phyloP scores from a whole-genome alignment of 2,888 invertebrate genomes.

The Anorthoa munda region DNA sequence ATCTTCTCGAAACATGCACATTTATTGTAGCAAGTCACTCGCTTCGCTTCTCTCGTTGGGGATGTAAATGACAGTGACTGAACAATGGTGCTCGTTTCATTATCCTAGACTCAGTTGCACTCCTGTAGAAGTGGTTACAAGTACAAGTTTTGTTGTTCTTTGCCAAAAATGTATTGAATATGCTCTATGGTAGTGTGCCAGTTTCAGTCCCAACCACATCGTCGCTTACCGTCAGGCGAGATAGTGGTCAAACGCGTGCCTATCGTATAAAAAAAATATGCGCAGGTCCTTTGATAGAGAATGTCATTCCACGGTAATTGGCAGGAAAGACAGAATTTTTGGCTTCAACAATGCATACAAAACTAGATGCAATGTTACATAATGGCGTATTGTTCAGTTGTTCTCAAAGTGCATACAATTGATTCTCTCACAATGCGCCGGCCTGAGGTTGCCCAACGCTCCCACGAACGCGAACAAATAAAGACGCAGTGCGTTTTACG shows the following conservation, averaged over 20 bases:
- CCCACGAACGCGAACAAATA: conserved; percentile 42
- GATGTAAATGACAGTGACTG: conserved; percentile 27
- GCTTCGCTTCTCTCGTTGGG: background rate
- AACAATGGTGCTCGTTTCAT: conserved; percentile 22
- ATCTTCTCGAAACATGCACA: background rate
- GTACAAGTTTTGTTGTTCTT: background rate
- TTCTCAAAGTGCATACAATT: conserved; percentile 60
- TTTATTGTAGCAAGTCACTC: background rate
- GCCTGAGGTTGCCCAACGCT: conserved; percentile 37
- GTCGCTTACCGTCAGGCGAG: too few relatives aligned
- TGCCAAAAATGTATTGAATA: background rate
- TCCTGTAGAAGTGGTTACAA: background rate
- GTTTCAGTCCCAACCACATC: too few relatives aligned
- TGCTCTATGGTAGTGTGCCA: background rate
- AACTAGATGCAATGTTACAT: conserved; percentile 35
- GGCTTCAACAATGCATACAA: background rate
- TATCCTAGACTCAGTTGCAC: conserved; percentile 4
- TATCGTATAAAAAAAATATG: background rate
- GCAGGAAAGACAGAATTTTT: conserved; percentile 4
- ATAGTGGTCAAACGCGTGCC: too few relatives aligned
- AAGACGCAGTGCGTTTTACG: conserved; percentile 28
- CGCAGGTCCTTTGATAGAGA: background rate
- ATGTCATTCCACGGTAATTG: background rate
- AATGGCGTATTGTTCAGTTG: conserved; percentile 52
- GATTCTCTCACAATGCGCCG: conserved; percentile 32